Base-by-base conservation (phyloP, 2,113 vertebrate species). In the Zeus faber region DNA sequence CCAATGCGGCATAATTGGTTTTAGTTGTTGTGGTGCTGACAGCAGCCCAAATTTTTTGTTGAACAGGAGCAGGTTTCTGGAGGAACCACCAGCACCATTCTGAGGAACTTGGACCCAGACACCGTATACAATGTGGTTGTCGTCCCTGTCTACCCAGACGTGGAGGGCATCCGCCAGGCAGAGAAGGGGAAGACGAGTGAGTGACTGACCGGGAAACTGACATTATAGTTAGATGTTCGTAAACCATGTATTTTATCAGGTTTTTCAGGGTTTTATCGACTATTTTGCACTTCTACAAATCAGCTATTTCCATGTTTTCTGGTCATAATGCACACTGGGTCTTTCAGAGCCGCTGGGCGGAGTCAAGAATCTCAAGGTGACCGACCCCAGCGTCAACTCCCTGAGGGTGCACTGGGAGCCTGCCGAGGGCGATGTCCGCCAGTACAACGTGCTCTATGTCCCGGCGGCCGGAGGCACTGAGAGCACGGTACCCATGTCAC, bases 161-260 rank as follows among this genome's bases (percentile, higher is more conserved):
- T 94, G 7, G 94, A 98, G 61, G 97, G 95, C 6, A 93, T 93
- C 0, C 83, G 91, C 17, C 84, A 88, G 26, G 89, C 89, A 0
- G 93, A 93, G 50, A 91, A 81, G 39, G 97, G 91, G 58, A 95
- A 80, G 79, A 99, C 97, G 9, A 89, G 97, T 99, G 82, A 94
- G 95, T 90, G 26, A 11, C 17, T n/a, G n/a, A n/a, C n/a, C n/a
- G n/a, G n/a, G n/a, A n/a, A n/a, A n/a, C n/a, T n/a, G n/a, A n/a
- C n/a, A n/a, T n/a, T n/a, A n/a, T n/a, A n/a, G n/a, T n/a, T n/a
- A n/a, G n/a, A n/a, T n/a, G n/a, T n/a, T n/a, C n/a, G n/a, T n/a
- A n/a, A n/a, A n/a, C n/a, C n/a, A n/a, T n/a, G n/a, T n/a, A n/a
- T n/a, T n/a, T n/a, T n/a, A n/a, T n/a, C n/a, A n/a, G n/a, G n/a